Conservation (phyloP, 2,888 invertebrate species). For the Colletes collaris region DNA sequence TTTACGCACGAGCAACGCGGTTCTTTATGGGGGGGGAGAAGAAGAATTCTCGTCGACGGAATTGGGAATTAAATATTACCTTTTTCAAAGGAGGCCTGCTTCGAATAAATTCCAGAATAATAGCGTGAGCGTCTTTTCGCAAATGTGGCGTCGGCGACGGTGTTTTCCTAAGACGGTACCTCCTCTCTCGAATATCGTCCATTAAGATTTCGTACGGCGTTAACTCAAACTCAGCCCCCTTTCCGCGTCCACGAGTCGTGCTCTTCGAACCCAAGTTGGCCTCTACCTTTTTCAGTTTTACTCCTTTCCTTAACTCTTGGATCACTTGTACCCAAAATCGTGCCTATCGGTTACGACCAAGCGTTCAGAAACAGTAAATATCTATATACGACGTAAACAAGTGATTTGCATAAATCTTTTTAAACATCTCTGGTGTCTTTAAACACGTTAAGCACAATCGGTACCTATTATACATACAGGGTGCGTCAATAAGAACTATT, state of each 20-base stretch:
- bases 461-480: too few species aligned
- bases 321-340: slow-evolving; percentile 98
- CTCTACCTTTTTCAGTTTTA: slow-evolving; percentile 93
- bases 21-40: too few species aligned
- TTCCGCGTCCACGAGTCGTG: slow-evolving; percentile 83
- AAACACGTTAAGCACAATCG: too few species aligned
- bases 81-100: slow-evolving; percentile 97
- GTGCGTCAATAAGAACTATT: neutral
- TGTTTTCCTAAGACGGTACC: slow-evolving; percentile 95
- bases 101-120: slow-evolving; percentile 98
- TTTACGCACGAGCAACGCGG: too few species aligned
- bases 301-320: slow-evolving; percentile 94
- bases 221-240: slow-evolving; percentile 94
- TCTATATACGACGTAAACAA: neutral
- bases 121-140: slow-evolving; percentile 96
- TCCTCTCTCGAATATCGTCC: slow-evolving; percentile 96
- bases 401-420: neutral
- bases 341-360: slow-evolving; percentile 85
- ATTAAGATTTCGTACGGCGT: slow-evolving; percentile 98
- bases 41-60: neutral
- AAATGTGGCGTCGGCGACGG: slow-evolving; percentile 87
- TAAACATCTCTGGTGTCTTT: too few species aligned
- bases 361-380: neutral
- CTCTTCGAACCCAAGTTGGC: slow-evolving; percentile 71
- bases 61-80: slow-evolving; percentile 83